A percentile compares a stretch with the other conserved stretches of the same genome.
Conservation (phyloP, 2,888 invertebrate species). For the Sminthurinus aureus region DNA sequence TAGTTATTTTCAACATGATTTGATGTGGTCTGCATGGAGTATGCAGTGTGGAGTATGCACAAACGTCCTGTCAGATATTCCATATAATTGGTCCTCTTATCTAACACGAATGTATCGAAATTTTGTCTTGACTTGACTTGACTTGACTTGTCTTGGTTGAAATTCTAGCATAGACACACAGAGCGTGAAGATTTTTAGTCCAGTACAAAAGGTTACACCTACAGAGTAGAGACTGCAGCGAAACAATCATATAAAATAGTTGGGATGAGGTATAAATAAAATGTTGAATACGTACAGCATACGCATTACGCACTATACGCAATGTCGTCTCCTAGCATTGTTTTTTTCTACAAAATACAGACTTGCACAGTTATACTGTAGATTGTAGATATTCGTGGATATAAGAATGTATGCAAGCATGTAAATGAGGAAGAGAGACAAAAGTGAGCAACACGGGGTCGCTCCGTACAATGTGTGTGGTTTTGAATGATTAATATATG, state of each 20-base stretch:
- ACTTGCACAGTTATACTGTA: no score
- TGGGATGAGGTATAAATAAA: no score
- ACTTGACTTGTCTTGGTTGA: no score
- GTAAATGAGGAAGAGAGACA: neutral
- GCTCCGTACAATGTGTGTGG: conserved; percentile 40
- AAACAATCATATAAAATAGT: no score
- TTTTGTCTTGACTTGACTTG: no score
- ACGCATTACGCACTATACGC: neutral
- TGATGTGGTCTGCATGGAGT: neutral
- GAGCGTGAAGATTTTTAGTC: no score
- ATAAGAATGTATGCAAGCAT: neutral
- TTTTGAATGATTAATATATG: conserved; percentile 58
- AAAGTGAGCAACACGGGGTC: neutral
- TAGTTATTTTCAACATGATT: conserved; percentile 12
- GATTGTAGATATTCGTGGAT: no score
- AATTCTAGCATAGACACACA: no score
- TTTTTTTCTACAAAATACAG: conserved; percentile 24
- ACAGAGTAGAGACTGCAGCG: no score
- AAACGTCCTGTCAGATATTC: neutral
- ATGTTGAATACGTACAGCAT: neutral
- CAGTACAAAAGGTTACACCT: no score
- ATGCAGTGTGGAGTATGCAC: neutral
- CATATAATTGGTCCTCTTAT: no score
- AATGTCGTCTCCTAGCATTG: conserved; percentile 29
- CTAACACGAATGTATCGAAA: no score